phyloP scores from a whole-genome alignment of 2,888 invertebrate genomes.

The Rhingia campestris region DNA sequence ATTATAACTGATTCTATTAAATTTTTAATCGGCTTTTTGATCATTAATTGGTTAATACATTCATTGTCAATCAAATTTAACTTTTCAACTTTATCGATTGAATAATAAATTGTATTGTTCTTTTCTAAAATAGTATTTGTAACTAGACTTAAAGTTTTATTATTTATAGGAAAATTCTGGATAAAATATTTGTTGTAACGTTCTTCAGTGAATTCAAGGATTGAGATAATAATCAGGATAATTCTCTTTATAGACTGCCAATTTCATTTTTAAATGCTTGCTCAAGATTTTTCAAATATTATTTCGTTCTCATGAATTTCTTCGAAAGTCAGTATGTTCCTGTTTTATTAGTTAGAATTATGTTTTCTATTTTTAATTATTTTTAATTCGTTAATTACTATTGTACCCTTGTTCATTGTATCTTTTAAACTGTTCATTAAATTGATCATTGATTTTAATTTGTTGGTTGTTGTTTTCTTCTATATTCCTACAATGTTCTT shows the following conservation, averaged over 20 bases:
- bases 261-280: slow-evolving; percentile 21
- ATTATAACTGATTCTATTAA: slow-evolving; percentile 5
- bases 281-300: slow-evolving; percentile 7
- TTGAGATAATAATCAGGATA: slow-evolving; percentile 13
- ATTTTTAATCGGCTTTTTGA: slow-evolving; percentile 10
- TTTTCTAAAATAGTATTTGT: slow-evolving; percentile 17
- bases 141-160: too few species aligned
- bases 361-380: neutral
- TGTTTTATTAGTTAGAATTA: slow-evolving; percentile 13
- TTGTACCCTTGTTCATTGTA: neutral
- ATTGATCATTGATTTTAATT: neutral
- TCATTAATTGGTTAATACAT: slow-evolving; percentile 22
- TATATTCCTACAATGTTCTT: neutral
- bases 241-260: slow-evolving; percentile 22
- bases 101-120: slow-evolving; percentile 5
- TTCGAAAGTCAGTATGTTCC: slow-evolving; percentile 1
- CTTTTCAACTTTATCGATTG: slow-evolving; percentile 10
- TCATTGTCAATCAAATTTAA: neutral
- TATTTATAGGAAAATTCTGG: slow-evolving; percentile 15
- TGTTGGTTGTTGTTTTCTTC: neutral
- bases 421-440: slow-evolving; percentile 3
- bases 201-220: slow-evolving; percentile 19
- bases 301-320: slow-evolving; percentile 5
- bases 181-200: slow-evolving; percentile 17
- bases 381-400: slow-evolving; percentile 13